Percentiles rank a stretch among this genome's conserved stretches.
phyloP scores from a whole-genome alignment of 2,113 vertebrate species.

The Ctenodactylus gundi region DNA sequence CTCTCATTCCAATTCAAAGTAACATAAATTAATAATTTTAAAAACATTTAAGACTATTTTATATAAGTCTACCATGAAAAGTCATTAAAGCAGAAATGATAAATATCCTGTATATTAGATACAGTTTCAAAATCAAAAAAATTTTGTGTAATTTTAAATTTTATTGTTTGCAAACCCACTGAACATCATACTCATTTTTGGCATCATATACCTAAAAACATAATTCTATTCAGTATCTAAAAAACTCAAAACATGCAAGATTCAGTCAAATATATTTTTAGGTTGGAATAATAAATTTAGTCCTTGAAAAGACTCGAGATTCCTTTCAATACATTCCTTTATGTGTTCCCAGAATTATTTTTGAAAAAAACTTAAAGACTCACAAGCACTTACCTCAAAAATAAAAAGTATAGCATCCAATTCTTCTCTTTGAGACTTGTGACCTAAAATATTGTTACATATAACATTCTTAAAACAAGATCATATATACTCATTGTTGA shows the following conservation, averaged over 20 bases:
- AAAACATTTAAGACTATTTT: constrained; percentile 39
- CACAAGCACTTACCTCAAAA: constrained; percentile 92
- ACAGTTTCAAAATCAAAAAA: background rate
- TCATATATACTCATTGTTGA: constrained; percentile 33
- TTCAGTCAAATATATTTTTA: background rate
- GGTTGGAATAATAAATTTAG: constrained; percentile 23
- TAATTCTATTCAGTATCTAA: constrained; percentile 31
- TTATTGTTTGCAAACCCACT: background rate
- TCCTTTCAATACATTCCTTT: constrained; percentile 18
- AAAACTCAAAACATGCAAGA: constrained; percentile 13
- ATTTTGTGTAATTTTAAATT: constrained; percentile 4
- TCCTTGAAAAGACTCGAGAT: background rate
- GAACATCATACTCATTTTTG: background rate
- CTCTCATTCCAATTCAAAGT: background rate
- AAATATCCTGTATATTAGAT: background rate
- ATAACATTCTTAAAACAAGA: constrained; percentile 63
- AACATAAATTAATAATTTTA: constrained; percentile 11
- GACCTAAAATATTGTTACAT: constrained; percentile 87
- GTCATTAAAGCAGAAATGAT: background rate
- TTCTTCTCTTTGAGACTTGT: constrained; percentile 99
- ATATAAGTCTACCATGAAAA: constrained; percentile 5
- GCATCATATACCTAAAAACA: constrained; percentile 15
- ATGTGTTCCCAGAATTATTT: constrained; percentile 33
- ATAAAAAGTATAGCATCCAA: constrained; percentile 99
- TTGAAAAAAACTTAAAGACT: background rate